A percentile compares a stretch with the other conserved stretches of the same genome.
phyloP scores from a whole-genome alignment of 2,113 vertebrate species.

The Nesogale talazaci region DNA sequence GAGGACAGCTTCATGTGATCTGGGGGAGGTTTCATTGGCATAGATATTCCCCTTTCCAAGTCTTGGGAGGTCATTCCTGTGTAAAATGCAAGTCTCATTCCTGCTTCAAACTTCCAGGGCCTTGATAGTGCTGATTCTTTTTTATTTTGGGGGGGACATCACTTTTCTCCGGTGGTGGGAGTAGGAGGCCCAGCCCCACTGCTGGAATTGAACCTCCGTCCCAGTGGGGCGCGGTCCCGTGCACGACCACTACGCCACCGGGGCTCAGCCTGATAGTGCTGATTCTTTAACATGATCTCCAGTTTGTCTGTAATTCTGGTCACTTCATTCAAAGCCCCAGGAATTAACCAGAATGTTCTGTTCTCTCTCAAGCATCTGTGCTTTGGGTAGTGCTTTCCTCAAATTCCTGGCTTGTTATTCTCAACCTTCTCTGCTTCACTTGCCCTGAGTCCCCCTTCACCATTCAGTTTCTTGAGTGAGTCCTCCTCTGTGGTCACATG shows the following conservation, averaged over 20 bases:
- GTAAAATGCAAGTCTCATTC: slow-evolving; percentile 20
- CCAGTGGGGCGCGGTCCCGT: no score
- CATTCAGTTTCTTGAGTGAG: not conserved
- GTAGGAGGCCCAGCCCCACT: no score
- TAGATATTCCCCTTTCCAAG: not conserved
- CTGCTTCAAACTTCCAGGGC: not conserved
- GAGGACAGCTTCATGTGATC: not conserved
- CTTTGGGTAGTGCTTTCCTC: not conserved
- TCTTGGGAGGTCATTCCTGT: not conserved
- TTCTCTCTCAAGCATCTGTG: not conserved
- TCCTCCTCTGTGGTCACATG: not conserved
- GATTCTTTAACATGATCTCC: not conserved
- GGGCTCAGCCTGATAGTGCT: not conserved
- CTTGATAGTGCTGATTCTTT: not conserved
- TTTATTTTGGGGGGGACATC: no score
- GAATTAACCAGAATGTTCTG: not conserved
- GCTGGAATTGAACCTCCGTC: no score
- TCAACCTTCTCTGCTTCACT: not conserved
- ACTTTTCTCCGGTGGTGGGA: no score
- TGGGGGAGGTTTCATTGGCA: not conserved
- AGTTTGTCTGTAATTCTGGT: not conserved
- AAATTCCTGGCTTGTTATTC: not conserved
- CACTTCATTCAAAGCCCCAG: not conserved
- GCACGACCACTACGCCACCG: no score
- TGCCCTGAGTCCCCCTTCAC: not conserved